These are phyloP conservation scores for Agonopterix arenella DNA, from an alignment of 2,888 invertebrate species.

Conservation along the genomic window DNA sequence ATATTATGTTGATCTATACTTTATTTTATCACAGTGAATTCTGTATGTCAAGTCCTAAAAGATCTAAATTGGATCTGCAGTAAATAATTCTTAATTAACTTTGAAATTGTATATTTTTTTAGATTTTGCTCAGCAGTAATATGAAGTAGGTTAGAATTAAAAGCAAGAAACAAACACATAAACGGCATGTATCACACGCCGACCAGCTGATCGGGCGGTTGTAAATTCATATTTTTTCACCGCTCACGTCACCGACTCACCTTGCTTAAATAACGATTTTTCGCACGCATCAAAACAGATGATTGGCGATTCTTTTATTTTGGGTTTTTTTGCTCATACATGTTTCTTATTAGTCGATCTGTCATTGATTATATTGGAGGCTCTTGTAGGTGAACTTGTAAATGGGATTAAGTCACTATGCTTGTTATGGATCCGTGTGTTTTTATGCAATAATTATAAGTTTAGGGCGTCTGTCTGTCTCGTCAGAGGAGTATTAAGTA, in stretches of 20 bases:
- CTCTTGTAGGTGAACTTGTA: not conserved
- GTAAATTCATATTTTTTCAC: slow-evolving; percentile 27
- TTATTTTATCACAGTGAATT: no score
- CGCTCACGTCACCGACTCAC: slow-evolving; percentile 35
- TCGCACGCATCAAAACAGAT: slow-evolving; percentile 45
- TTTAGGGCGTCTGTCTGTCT: no score
- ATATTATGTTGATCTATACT: no score
- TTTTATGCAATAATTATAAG: no score
- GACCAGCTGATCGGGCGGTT: slow-evolving; percentile 26
- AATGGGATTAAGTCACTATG: not conserved
- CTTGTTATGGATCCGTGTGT: no score
- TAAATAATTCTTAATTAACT: no score
- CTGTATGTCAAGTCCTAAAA: no score
- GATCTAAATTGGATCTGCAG: no score
- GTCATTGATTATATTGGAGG: slow-evolving; percentile 6
- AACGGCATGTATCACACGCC: not conserved
- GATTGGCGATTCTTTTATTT: slow-evolving; percentile 35
- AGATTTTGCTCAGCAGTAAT: no score
- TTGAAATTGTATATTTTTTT: no score
- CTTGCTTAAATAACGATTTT: slow-evolving; percentile 64
- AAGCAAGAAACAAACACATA: not conserved
- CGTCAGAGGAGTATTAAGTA: no score
- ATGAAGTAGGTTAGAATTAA: no score
- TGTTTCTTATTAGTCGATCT: slow-evolving; percentile 5
- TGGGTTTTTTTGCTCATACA: slow-evolving; percentile 15